These are phyloP conservation scores for Azorinus chamasolen DNA, from an alignment of 2,888 invertebrate species.

Conservation along the genomic window DNA sequence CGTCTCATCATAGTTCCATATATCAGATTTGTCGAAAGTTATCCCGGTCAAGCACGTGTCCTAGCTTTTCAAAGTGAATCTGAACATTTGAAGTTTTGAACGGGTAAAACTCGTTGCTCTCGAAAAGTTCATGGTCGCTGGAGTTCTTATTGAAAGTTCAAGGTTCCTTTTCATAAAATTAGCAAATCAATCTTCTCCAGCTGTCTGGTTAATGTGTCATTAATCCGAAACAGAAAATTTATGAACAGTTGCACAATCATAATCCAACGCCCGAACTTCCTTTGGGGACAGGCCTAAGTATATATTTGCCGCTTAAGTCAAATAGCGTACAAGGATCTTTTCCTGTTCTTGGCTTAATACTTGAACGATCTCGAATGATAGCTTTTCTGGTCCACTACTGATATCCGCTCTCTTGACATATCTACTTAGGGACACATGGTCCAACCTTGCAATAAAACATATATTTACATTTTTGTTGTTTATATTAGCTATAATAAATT, in stretches of 20 bases:
- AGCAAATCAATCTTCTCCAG: conserved; percentile 2
- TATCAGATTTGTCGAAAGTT: not conserved
- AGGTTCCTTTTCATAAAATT: conserved; percentile 16
- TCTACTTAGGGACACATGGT: too few relatives aligned
- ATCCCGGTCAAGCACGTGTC: not conserved
- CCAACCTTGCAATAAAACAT: too few relatives aligned
- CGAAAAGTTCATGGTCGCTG: conserved; percentile 23
- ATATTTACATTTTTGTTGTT: too few relatives aligned
- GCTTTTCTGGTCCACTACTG: too few relatives aligned
- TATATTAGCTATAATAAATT: too few relatives aligned
- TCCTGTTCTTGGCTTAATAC: too few relatives aligned
- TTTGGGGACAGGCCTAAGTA: conserved; percentile 4
- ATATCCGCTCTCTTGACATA: too few relatives aligned
- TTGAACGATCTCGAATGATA: too few relatives aligned
- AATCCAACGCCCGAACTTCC: not conserved
- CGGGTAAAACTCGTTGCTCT: conserved; percentile 57
- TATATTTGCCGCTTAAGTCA: not conserved
- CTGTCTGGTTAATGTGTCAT: not conserved
- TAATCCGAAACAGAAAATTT: not conserved
- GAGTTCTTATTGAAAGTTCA: conserved; percentile 1
- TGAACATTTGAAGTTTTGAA: conserved; percentile 32
- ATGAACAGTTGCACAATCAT: conserved; percentile 1
- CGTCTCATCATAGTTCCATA: conserved; percentile 20
- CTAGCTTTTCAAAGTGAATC: conserved; percentile 43
- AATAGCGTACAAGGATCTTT: not conserved